phyloP scores from a whole-genome alignment of 2,113 vertebrate species.

The Rhynchomys soricoides region DNA sequence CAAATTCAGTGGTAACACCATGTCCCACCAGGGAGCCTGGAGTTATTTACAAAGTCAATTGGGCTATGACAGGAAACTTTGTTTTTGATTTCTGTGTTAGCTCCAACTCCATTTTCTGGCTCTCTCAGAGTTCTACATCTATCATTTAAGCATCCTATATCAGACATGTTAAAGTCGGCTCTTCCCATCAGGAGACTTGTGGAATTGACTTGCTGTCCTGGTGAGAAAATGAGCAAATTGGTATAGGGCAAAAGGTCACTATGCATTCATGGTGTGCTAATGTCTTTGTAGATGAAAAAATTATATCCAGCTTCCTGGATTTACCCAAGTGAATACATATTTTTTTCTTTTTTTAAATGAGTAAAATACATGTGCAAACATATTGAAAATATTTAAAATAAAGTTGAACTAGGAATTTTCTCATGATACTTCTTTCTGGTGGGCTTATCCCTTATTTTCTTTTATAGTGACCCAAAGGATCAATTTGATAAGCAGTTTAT shows the following conservation, averaged over 20 bases:
- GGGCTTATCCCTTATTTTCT: conserved; percentile 35
- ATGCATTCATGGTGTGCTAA: conserved; percentile 81
- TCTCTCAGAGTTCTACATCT: conserved; percentile 71
- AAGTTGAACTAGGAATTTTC: conserved; percentile 50
- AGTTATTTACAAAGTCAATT: conserved; percentile 84
- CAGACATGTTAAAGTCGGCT: conserved; percentile 75
- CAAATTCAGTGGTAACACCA: conserved; percentile 71
- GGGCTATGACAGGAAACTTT: conserved; percentile 57
- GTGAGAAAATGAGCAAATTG: conserved; percentile 83
- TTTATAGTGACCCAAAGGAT: conserved; percentile 7
- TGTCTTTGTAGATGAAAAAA: conserved; percentile 74
- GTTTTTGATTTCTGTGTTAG: conserved; percentile 65
- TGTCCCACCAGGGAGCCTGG: conserved; percentile 38
- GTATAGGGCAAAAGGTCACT: conserved; percentile 78
- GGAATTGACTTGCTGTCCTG: conserved; percentile 86
- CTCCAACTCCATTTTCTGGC: conserved; percentile 47
- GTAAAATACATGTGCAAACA: conserved; percentile 53
- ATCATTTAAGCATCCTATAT: conserved; percentile 76
- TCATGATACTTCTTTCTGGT: conserved; percentile 9
- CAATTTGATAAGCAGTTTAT: conserved; percentile 48
- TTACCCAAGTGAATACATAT: conserved; percentile 31
- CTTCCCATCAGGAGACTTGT: conserved; percentile 73
- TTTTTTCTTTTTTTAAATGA: neutral
- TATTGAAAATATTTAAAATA: conserved; percentile 33
- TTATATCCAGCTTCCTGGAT: conserved; percentile 71